These are phyloP conservation scores for Conops quadrifasciatus DNA, from an alignment of 2,888 invertebrate species.

Conservation along the genomic window DNA sequence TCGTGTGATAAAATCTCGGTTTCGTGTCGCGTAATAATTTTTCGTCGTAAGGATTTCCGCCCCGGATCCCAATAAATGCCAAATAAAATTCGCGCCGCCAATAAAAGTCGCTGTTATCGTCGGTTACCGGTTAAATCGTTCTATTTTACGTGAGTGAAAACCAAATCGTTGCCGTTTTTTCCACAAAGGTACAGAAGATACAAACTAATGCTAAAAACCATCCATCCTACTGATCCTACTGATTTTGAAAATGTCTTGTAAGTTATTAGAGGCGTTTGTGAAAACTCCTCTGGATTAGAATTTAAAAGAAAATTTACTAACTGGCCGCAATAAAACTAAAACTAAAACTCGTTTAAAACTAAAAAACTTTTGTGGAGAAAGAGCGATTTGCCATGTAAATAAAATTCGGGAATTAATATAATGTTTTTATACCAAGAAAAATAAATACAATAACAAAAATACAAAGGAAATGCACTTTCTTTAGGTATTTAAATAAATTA, in stretches of 20 bases:
- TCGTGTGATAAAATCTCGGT: constrained; percentile 57
- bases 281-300: too few relatives aligned
- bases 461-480: not conserved
- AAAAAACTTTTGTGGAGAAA: constrained; percentile 30
- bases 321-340: too few relatives aligned
- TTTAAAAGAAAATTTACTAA: too few relatives aligned
- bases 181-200: constrained; percentile 33
- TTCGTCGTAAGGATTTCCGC: constrained; percentile 57
- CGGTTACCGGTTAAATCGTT: not conserved
- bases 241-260: too few relatives aligned
- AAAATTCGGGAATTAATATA: constrained; percentile 25
- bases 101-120: constrained; percentile 28
- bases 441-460: not conserved
- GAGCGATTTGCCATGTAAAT: constrained; percentile 29
- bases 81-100: constrained; percentile 30
- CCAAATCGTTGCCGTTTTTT: constrained; percentile 45
- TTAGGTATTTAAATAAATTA: constrained; percentile 20
- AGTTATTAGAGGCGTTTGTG: too few relatives aligned
- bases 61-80: constrained; percentile 59
- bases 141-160: not conserved
- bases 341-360: too few relatives aligned
- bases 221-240: too few relatives aligned
- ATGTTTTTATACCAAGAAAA: constrained; percentile 18
- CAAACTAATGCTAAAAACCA: not conserved
- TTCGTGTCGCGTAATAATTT: constrained; percentile 58